Base-by-base conservation (phyloP, 2,888 invertebrate species). In the Andricus quercusramuli region DNA sequence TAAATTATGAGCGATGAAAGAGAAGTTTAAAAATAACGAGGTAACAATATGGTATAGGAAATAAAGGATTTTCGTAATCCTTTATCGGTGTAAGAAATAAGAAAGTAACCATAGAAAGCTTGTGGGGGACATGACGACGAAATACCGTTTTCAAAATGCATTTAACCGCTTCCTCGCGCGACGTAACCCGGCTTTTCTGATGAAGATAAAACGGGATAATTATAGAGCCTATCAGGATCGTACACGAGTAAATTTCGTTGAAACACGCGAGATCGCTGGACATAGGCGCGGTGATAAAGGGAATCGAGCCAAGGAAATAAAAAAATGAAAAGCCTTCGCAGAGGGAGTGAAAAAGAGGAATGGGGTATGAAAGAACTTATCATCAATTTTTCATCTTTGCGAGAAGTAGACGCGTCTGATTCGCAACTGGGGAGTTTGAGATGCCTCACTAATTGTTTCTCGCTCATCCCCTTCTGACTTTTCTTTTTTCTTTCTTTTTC, bases 141-240 rank as follows among this genome's bases (percentile, higher is more conserved):
- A 74, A 64, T 74, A 77, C 78, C 78, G 78, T 79, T 83, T 83
- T 77, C 79, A 85, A 82, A 85, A 86, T 83, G 84, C 83, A 85
- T 83, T 79, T 82, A 84, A 83, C 85, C 82, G 83, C 84, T 83
- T 86, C 80, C 85, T 83, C 78, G 83, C 70, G 80, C 81, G 83
- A 83, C 83, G 83, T 83, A 84, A 83, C 82, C 82, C 62, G 80
- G 83, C 80, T 85, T 87, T 79, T 84, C 86, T 90, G 90, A 90
- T 91, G 90, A 91, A 91, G 91, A 91, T 91, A 91, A 91, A 91
- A 91, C 88, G 89, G 90, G 89, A 91, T 91, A 91, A 91, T 91
- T 91, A 90, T 90, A 90, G 91, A 89, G 90, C 88, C 90, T 91
- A 90, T 90, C 90, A 89, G 88, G 89, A 90, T 91, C 90, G 89